Conservation (phyloP, 2,113 vertebrate species). For the Macquaria ambigua region DNA sequence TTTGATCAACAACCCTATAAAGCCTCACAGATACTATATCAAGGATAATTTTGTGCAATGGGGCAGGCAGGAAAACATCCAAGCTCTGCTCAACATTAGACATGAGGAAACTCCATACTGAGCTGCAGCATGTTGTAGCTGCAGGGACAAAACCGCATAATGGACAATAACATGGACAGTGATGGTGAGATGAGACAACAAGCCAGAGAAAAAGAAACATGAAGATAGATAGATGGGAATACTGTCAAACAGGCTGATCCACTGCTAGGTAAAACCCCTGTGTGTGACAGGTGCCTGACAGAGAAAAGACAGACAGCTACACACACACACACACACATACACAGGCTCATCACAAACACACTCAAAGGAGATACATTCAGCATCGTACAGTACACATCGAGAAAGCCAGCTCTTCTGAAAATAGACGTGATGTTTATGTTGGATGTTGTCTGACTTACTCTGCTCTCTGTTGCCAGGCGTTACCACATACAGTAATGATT, state of each 20-base stretch:
- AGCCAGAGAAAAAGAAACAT: conserved; percentile 20
- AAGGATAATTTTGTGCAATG: neutral
- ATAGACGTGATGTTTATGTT: neutral
- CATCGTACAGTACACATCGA: neutral
- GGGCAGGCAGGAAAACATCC: conserved; percentile 23
- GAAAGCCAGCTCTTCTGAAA: conserved; percentile 2
- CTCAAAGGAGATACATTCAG: neutral
- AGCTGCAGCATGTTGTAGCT: conserved; percentile 13
- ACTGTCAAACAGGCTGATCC: conserved; percentile 43
- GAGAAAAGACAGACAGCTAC: conserved; percentile 20
- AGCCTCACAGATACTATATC: conserved; percentile 6
- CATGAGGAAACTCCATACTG: conserved; percentile 15
- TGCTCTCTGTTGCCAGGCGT: conserved; percentile 16
- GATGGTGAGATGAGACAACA: conserved; percentile 55
- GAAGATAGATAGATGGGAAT: conserved; percentile 50
- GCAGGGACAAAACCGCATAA: conserved; percentile 22
- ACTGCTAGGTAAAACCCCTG: conserved; percentile 31
- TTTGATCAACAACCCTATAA: conserved; percentile 37
- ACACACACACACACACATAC: neutral
- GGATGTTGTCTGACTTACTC: neutral
- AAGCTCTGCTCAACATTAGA: neutral
- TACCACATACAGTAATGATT: neutral
- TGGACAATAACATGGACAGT: conserved; percentile 39
- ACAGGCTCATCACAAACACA: neutral
- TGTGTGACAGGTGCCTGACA: conserved; percentile 40